Evolutionary conservation across 2,113 vertebrate species (phyloP), one percentile per base, ranked within the genome.

Genomic region (Psittacus erithacus): DNA sequence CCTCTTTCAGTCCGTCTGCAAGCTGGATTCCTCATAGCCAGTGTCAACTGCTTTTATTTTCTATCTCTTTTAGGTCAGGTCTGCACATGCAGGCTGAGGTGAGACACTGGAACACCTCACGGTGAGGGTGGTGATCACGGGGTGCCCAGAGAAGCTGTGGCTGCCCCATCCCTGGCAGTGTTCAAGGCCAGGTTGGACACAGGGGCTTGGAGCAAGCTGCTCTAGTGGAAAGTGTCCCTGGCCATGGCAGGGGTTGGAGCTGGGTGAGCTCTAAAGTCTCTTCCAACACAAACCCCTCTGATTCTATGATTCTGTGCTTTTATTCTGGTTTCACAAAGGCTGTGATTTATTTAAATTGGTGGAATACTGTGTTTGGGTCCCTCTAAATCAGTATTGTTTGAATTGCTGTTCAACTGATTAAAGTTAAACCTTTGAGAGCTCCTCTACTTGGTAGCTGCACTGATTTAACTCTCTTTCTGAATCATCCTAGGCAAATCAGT

Each of bases 41-140:
- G 14, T 1, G 23, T 10, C 50, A 10, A 20, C 68, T 59, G 57
- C 31, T 80, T 53, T 52, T 6, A 4, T 64, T 39, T 77, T 13
- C 68, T 17, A 0, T 15, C 1, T 2, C 41, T 23, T 52, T 80
- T 47, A 11, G 47, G 31, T 47, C 50, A 59, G 23, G 7, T 31
- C 22, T n/a, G 44, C 22, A 16, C 28, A 0, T 27, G 23, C 33
- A 52, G 38, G 38, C 19, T 0, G 38, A 2, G 55, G 0, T 55
- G 79, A 47, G 31, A 53, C 25, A 0, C 13, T 29, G 71, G 24
- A 77, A 63, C 82, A 62, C 4, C 9, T 63, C 27, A 27, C 14
- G 15, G 29, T 8, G 8, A 52, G 59, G 33, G 18, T 59, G 74
- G 31, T 8, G 0, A 71, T 59, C 50, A 39, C 50, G 52, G 67